These are phyloP conservation scores for Myotis myotis DNA, from an alignment of 2,797 vertebrate genomes.

Conservation along the genomic window DNA sequence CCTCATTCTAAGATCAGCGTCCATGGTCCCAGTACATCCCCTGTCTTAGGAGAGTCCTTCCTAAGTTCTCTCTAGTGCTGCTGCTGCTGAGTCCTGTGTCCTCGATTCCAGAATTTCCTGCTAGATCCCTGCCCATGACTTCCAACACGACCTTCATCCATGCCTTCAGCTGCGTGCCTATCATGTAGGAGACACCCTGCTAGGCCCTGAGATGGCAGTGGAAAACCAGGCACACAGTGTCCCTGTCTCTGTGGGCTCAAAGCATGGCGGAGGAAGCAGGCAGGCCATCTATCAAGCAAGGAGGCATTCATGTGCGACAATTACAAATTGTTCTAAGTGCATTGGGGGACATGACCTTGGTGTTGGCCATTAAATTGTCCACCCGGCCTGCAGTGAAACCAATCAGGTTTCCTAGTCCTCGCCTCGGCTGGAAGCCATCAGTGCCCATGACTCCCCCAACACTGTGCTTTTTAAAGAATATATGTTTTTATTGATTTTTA, in stretches of 20 bases:
- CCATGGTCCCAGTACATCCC: background rate
- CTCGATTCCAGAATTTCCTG: background rate
- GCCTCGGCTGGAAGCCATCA: background rate
- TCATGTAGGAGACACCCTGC: too few relatives aligned
- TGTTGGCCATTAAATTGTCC: background rate
- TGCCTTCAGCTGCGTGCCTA: background rate
- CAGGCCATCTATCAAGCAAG: background rate
- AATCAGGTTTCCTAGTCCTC: background rate
- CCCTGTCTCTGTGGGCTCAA: background rate
- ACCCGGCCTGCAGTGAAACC: background rate
- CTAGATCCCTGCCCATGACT: background rate
- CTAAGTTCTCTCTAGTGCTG: background rate
- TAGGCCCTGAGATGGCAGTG: background rate
- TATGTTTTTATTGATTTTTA: too few relatives aligned
- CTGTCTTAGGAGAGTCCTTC: background rate
- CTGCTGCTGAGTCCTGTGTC: background rate
- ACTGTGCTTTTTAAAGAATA: too few relatives aligned
- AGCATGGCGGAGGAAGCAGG: background rate
- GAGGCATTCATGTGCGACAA: background rate
- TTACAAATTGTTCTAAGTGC: background rate
- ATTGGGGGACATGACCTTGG: background rate
- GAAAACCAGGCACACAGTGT: background rate
- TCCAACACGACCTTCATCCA: background rate
- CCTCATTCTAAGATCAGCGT: background rate
- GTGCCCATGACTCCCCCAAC: background rate